These are phyloP conservation scores for Rhingia rostrata DNA, from an alignment of 2,888 invertebrate species.

Conservation along the genomic window DNA sequence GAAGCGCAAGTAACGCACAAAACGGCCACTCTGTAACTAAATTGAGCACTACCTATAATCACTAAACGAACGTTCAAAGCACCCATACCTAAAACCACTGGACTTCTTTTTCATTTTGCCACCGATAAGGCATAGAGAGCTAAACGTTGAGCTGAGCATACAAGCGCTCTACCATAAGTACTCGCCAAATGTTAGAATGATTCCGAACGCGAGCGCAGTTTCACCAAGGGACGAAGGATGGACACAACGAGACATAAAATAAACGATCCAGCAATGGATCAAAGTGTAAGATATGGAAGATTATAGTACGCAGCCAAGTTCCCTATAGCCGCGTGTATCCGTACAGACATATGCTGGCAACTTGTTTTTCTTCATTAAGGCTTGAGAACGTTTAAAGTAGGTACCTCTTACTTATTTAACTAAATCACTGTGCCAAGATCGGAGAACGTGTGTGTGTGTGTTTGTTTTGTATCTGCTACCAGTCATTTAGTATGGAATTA, in stretches of 20 bases:
- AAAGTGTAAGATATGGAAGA: constrained; percentile 69
- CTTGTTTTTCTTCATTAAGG: constrained; percentile 69
- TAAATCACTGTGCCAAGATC: constrained; percentile 53
- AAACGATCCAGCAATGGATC: constrained; percentile 68
- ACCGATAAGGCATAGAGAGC: constrained; percentile 48
- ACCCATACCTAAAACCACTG: constrained; percentile 4
- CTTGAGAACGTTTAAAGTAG: constrained; percentile 43
- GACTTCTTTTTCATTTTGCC: constrained; percentile 40
- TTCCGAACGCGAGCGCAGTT: constrained; percentile 32
- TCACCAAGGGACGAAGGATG: constrained; percentile 14
- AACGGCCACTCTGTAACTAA: constrained; percentile 31
- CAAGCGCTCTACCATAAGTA: constrained; percentile 19
- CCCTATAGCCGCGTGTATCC: neutral
- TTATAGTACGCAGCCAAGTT: constrained; percentile 42
- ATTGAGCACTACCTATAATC: constrained; percentile 52
- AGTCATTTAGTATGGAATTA: constrained; percentile 48
- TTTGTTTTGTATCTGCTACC: constrained; percentile 17
- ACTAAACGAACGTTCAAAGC: constrained; percentile 36
- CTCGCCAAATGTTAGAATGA: constrained; percentile 38
- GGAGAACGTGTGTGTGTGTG: constrained; percentile 20
- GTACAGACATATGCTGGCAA: constrained; percentile 33
- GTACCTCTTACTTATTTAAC: constrained; percentile 62
- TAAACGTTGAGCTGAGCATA: constrained; percentile 27
- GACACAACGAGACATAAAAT: constrained; percentile 28
- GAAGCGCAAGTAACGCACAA: constrained; percentile 61